A percentile compares a stretch with the other conserved stretches of the same genome.
These are phyloP conservation scores for Strongylocentrotus purpuratus DNA, from an alignment of 35 echinoderm and acorn worm species.

Conservation along the genomic window DNA sequence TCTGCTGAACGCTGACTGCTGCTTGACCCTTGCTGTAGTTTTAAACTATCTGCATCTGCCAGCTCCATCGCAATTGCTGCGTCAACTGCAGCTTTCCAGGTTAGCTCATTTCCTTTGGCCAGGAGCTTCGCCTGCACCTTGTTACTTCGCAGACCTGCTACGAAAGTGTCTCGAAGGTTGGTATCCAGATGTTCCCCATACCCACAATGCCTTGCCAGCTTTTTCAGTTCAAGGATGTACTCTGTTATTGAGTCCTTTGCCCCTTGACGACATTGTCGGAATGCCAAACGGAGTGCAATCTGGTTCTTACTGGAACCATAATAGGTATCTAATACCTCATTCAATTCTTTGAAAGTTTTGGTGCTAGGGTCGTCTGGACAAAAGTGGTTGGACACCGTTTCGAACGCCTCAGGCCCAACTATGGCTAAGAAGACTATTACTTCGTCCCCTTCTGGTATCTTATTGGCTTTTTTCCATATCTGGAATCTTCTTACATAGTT, in stretches of 20 bases:
- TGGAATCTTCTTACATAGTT: conserved; percentile 13
- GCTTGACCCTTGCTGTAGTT: not conserved
- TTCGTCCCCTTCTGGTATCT: conserved; percentile 41
- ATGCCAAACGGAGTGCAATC: not conserved
- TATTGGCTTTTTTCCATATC: conserved; percentile 47
- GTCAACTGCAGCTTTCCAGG: conserved; percentile 43
- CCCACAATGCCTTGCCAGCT: conserved; percentile 48
- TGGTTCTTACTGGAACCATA: conserved; percentile 35
- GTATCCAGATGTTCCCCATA: not conserved
- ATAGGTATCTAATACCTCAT: conserved; percentile 7
- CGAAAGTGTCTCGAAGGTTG: conserved; percentile 47
- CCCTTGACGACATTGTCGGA: conserved; percentile 22
- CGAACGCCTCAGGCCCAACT: conserved; percentile 39
- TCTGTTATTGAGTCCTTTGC: not conserved
- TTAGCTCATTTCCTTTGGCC: conserved; percentile 41
- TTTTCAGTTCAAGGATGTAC: conserved; percentile 52
- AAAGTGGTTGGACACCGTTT: conserved; percentile 24
- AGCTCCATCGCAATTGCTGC: conserved; percentile 43
- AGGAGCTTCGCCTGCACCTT: conserved; percentile 36
- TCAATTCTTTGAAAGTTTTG: not conserved
- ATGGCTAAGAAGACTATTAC: conserved; percentile 43
- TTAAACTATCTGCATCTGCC: not conserved
- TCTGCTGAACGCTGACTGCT: not conserved
- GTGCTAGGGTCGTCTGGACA: conserved; percentile 36
- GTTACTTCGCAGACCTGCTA: conserved; percentile 30